Evolutionary conservation across 2,888 invertebrate genomes (phyloP), one percentile per base, ranked within the genome.

Genomic region (Bombylius major): DNA sequence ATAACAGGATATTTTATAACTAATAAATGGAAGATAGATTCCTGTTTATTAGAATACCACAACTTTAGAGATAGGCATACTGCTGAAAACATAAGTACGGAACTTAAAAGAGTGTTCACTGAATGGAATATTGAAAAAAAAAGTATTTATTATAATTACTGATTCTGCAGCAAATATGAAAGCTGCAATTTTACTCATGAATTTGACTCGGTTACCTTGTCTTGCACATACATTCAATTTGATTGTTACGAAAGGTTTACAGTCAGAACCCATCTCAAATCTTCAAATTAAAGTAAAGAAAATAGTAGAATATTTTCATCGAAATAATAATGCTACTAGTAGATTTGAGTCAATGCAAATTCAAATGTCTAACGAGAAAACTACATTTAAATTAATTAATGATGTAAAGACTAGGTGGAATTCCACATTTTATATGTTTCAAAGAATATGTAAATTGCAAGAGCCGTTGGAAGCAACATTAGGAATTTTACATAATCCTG

Each of bases 351-450:
- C 36, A 36, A 36, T 36, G 36, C 36, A 36, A 36, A 36, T 36
- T 36, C 36, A 36, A 36, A 36, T 36, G 36, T 36, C 8, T 5
- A 36, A 36, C 36, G 36, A 6, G 36, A 36, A 49, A 54, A 31
- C 54, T 48, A 50, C 11, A 50, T 58, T 64, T 39, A 64, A 65
- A 64, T 58, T 66, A 12, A 64, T 64, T 55, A 64, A 65, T 63
- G 65, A 65, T 51, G 61, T 65, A 39, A 23, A 36, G 8, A 36
- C 36, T 36, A 36, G 36, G 8, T 36, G 36, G 36, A 36, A 36
- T 8, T 36, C 36, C 5, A 62, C 44, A 51, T 61, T 60, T 51
- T 56, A 56, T 53, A 63, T 63, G 62, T 51, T 65, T 8, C 62
- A 65, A 45, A 56, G 64, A 48, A 49, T 65, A 53, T 50, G 61